Conservation (phyloP, 2,797 vertebrate species). For the Trachops cirrhosus region DNA sequence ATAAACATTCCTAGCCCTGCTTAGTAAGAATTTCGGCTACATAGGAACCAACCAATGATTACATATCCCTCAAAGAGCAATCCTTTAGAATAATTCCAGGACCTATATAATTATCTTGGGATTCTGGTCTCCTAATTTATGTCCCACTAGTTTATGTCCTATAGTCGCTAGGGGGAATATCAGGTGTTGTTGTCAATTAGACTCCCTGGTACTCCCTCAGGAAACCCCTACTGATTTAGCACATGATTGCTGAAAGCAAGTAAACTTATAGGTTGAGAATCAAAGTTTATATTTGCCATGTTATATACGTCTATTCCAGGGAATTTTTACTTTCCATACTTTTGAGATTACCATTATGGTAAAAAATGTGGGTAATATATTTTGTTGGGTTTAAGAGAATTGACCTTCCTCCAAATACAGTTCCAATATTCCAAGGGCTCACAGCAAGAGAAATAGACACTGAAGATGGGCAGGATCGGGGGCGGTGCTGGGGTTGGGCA, state of each 20-base stretch:
- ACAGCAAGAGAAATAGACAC: background rate
- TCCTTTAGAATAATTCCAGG: slow-evolving; percentile 15
- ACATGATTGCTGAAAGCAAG: background rate
- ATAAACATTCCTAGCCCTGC: background rate
- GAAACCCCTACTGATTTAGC: slow-evolving; percentile 33
- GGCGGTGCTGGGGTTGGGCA: background rate
- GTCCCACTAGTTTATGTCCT: slow-evolving; percentile 23
- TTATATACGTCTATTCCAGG: background rate
- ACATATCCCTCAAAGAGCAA: slow-evolving; percentile 23
- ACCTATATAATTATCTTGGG: slow-evolving; percentile 19
- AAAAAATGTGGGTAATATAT: background rate
- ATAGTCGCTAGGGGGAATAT: background rate
- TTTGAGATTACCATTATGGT: background rate
- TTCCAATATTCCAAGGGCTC: background rate
- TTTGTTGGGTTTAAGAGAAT: background rate
- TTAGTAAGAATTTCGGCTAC: slow-evolving; percentile 33
- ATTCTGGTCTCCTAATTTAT: background rate
- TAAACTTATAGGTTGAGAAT: background rate
- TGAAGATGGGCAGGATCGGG: background rate
- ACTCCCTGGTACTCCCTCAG: background rate
- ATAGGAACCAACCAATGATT: background rate
- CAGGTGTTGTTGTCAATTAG: slow-evolving; percentile 40
- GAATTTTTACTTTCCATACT: background rate
- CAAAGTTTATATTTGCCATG: background rate
- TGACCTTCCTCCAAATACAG: background rate